Evolutionary conservation across 2,113 vertebrate genomes (phyloP), one percentile per base, ranked within the genome.

Genomic region (Leucopsar rothschildi): DNA sequence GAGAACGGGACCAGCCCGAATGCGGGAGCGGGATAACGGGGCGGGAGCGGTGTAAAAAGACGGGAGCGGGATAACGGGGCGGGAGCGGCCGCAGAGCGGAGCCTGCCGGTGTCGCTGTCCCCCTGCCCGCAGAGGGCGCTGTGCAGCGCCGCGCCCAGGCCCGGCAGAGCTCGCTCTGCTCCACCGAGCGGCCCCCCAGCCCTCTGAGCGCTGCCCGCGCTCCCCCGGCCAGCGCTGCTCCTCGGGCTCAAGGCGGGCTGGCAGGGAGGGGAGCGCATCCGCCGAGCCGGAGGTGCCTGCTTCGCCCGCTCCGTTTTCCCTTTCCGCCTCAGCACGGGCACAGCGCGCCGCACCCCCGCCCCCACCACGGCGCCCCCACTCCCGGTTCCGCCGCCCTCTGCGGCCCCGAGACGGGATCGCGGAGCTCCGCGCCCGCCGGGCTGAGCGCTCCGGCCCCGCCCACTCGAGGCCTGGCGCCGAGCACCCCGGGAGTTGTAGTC

Each of bases 401-500:
- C 21, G 10, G 37, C 33, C 14, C 25, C 21, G 6, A 19, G 3
- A 5, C 8, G 12, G n/a, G 31, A 9, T 21, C 5, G 25, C n/a
- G 15, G 15, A 33, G 10, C 27, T 5, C 65, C 12, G 20, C 53
- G 7, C 21, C 20, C 17, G 5, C 44, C 42, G 19, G 25, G 14
- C 40, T 7, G 33, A 25, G 20, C 8, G 37, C 42, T 14, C 39
- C 15, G 42, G 9, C 27, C 44, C 27, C 57, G 14, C 57, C 17
- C 6, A 3, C 28, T 5, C 23, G 40, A 29, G 6, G 47, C 22
- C 22, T 19, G 40, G 6, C 57, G 59, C 64, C 3, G 37, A 23
- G 93, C 60, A 11, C n/a, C 7, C 27, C 27, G 81, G 90, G 65
- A 94, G 49, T 2, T 57, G 93, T 53, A 92, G 90, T 86, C 27